A percentile compares a stretch with the other conserved stretches of the same genome.
Conservation (phyloP, 2,113 vertebrate species). For the Glareola pratincola region DNA sequence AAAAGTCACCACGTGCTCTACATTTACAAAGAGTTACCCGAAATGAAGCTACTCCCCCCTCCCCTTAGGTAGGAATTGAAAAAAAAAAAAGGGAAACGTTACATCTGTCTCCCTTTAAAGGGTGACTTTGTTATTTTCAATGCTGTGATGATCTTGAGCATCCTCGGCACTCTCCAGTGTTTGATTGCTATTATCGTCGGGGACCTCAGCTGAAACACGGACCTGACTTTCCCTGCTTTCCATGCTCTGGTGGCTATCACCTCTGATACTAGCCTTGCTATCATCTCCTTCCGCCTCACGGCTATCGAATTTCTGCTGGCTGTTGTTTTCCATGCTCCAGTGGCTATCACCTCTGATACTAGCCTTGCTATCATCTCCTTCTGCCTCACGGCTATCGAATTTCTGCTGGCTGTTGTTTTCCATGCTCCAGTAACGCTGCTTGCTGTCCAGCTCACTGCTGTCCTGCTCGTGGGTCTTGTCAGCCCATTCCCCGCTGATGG, state of each 20-base stretch:
- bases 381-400: background rate
- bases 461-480: background rate
- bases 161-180: background rate
- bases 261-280: background rate
- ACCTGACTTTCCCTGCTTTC: constrained; percentile 27
- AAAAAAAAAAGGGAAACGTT: background rate
- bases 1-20: background rate
- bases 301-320: background rate
- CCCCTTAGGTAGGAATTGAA: background rate
- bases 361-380: background rate
- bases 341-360: background rate
- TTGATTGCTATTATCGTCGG: background rate
- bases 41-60: background rate
- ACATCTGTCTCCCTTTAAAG: background rate
- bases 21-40: background rate
- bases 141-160: constrained; percentile 25
- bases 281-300: background rate
- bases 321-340: constrained; percentile 47
- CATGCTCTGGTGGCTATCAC: background rate
- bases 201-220: background rate
- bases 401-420: constrained; percentile 52
- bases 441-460: constrained; percentile 42
- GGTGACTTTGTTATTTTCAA: constrained; percentile 33
- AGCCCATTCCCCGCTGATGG: background rate
- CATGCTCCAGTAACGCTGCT: background rate